A percentile compares a stretch with the other conserved stretches of the same genome.
Evolutionary conservation across 1,140 invertebrate genomes (phyloP).

Genomic region (Delia radicum): DNA sequence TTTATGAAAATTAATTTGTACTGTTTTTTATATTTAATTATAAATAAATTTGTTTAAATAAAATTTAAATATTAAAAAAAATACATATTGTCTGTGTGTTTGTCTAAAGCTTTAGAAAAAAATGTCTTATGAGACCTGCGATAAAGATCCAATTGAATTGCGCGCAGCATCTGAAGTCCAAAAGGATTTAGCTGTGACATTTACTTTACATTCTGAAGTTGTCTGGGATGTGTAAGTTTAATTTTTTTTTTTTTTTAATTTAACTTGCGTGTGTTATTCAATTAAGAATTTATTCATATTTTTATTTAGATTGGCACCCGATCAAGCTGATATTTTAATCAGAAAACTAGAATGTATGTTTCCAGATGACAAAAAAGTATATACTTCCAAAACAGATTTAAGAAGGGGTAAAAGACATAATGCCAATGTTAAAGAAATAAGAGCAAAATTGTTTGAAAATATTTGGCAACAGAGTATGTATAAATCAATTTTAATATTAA

Average conservation of each 20-base stretch:
- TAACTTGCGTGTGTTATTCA: background rate
- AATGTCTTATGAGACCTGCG: background rate
- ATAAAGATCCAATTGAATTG: background rate
- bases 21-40: background rate
- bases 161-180: conserved; percentile 44
- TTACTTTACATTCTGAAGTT: conserved; percentile 40
- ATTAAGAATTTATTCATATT: background rate
- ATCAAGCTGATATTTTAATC: conserved; percentile 38
- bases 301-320: conserved; percentile 33
- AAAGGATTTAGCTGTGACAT: conserved; percentile 44
- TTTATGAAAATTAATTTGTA: background rate
- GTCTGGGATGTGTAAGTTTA: conserved; percentile 50
- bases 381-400: background rate
- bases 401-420: background rate
- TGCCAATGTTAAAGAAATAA: conserved; percentile 30
- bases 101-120: too few relatives aligned
- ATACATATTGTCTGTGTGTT: too few relatives aligned
- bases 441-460: conserved; percentile 38
- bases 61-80: too few relatives aligned
- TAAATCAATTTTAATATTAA: too few relatives aligned
- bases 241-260: background rate
- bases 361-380: conserved; percentile 23
- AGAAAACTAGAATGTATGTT: conserved; percentile 43
- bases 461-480: conserved; percentile 44
- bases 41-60: background rate